phyloP scores from a whole-genome alignment of 2,113 vertebrate species.

The Antigone vipio region DNA sequence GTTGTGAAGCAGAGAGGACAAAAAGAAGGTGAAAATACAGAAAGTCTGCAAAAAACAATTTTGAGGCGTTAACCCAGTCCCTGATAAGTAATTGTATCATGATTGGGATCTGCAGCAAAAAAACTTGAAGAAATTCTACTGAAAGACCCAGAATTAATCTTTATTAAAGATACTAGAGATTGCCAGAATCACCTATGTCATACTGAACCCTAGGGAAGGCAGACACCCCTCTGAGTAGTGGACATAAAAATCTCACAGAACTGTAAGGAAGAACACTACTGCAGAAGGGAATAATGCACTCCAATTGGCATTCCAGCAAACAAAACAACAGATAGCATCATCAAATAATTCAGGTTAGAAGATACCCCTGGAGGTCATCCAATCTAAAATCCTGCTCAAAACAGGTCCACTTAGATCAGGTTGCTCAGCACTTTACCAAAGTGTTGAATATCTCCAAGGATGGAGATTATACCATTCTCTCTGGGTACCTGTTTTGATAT shows the following conservation, averaged over 20 bases:
- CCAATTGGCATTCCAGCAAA: neutral
- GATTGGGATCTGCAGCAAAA: neutral
- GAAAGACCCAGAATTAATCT: neutral
- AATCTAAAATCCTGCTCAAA: neutral
- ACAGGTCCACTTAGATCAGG: neutral
- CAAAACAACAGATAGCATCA: neutral
- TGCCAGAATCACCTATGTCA: neutral
- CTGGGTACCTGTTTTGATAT: neutral
- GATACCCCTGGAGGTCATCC: neutral
- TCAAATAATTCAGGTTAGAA: neutral
- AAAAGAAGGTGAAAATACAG: neutral
- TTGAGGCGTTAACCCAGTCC: neutral
- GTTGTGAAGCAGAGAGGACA: neutral
- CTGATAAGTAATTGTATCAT: neutral
- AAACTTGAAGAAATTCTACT: neutral
- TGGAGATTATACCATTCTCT: neutral
- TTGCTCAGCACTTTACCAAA: neutral
- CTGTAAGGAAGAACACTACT: neutral
- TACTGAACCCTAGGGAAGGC: neutral
- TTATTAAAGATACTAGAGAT: neutral
- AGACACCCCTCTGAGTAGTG: neutral
- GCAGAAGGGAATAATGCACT: neutral
- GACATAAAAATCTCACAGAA: neutral
- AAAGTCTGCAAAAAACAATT: neutral
- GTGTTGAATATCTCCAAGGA: neutral